Base-by-base conservation (phyloP, 1,140 invertebrate species). In the Tetragonula clypearis region DNA sequence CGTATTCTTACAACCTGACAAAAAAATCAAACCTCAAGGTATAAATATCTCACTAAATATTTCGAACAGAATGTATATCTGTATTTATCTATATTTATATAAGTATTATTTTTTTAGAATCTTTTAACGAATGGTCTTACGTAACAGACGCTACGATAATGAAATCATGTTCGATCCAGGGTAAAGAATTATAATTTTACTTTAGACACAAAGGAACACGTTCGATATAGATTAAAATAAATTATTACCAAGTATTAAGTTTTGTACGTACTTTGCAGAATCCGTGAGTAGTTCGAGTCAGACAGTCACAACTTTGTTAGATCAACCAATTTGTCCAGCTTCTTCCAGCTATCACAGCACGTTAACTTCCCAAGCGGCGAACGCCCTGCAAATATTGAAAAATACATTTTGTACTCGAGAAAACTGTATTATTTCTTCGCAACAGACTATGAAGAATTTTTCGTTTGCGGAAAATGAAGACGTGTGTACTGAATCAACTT, bases 371-470 rank as follows among this genome's bases (percentile, higher is more conserved):
- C 66, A 82, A 56, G 69, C 86, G 26, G 74, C 35, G 14, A 82
- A 78, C 14, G 88, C 89, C 30, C 69, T 91, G 8, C 62, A 87
- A 55, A 87, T 91, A 85, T 73, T 91, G 8, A 90, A 90, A 58
- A 79, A 79, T 60, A 87, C 89, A 8, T 91, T 90, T 78, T 91
- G 89, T 58, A 88, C 49, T 30, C 87, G 58, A 19, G 84, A 90
- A 19, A 90, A 55, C 14, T 91, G 88, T 41, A 6, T 62, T 26
- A 55, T 58, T 11, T 58, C 71, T 12, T 76, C 79, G 3, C 19
- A 58, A 1, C 15, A 30, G 17, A 69, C 17, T 30, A 62, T 62
- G 2, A 72, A 49, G n/a, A 26, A 21, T 66, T 23, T 41, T 65
- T 23, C 53, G 15, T 26, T 35, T 30, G 30, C 55, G 14, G 26